Conservation (phyloP, 2,888 invertebrate genomes). For the Prosopocoilus inquinatus region DNA sequence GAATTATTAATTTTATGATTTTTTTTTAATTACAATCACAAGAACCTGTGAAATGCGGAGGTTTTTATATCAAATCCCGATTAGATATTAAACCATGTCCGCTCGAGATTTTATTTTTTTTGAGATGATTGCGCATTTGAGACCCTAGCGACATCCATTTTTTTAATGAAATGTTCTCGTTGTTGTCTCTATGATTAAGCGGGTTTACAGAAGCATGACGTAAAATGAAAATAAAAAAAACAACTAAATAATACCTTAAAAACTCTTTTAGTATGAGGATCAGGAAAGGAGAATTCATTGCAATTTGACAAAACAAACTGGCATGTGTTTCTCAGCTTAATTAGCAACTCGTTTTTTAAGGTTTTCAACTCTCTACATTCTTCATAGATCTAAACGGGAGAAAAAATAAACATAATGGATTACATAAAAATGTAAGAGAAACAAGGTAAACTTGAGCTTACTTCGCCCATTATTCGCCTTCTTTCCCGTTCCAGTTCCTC, state of each 20-base stretch:
- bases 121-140: too few species aligned
- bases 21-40: too few species aligned
- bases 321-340: slow-evolving; percentile 42
- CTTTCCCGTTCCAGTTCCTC: slow-evolving; percentile 56
- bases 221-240: slow-evolving; percentile 15
- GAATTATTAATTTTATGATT: too few species aligned
- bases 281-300: slow-evolving; percentile 44
- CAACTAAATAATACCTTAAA: slow-evolving; percentile 44
- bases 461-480: slow-evolving; percentile 54
- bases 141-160: too few species aligned
- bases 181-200: too few species aligned
- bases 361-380: slow-evolving; percentile 62
- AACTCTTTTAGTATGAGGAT: slow-evolving; percentile 38
- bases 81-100: too few species aligned
- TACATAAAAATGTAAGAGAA: slow-evolving; percentile 36
- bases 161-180: too few species aligned
- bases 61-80: too few species aligned
- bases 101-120: too few species aligned
- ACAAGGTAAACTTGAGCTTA: slow-evolving; percentile 35
- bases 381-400: slow-evolving; percentile 62
- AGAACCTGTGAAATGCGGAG: too few species aligned
- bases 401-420: slow-evolving; percentile 42
- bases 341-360: slow-evolving; percentile 37
- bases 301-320: slow-evolving; percentile 41
- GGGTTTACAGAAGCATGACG: slow-evolving; percentile 2